phyloP scores from a whole-genome alignment of 64 coral and sea anemone species.

The Stichodactyla helianthus region DNA sequence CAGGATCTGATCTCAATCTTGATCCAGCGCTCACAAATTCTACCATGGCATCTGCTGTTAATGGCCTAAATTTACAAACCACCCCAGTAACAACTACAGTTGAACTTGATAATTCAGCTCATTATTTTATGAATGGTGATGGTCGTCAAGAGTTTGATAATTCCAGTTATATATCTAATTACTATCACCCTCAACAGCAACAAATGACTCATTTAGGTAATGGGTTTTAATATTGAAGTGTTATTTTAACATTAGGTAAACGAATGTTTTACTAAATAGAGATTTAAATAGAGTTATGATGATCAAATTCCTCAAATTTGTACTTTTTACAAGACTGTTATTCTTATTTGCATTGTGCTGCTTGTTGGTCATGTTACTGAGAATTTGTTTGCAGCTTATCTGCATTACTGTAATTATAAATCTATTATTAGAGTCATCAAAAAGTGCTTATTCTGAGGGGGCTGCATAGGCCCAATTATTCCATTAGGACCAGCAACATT shows the following conservation, averaged over 20 bases:
- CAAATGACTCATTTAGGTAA: slow-evolving; percentile 63
- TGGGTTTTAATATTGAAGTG: slow-evolving; percentile 63
- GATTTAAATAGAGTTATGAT: slow-evolving; percentile 11
- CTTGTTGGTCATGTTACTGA: not conserved
- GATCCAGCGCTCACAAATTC: slow-evolving; percentile 70
- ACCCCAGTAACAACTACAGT: slow-evolving; percentile 83
- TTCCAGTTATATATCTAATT: slow-evolving; percentile 50
- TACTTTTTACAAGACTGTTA: not conserved
- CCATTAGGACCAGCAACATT: not conserved
- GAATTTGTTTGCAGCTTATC: not conserved
- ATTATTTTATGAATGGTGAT: slow-evolving; percentile 83
- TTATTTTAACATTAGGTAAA: slow-evolving; percentile 13
- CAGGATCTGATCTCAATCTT: slow-evolving; percentile 72
- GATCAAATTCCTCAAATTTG: slow-evolving; percentile 3
- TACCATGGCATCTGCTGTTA: slow-evolving; percentile 52
- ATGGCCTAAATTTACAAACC: slow-evolving; percentile 34
- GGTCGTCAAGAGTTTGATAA: slow-evolving; percentile 64
- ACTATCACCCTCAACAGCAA: slow-evolving; percentile 68
- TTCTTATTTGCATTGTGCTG: not conserved
- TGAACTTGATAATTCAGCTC: slow-evolving; percentile 86
- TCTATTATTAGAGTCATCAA: not conserved
- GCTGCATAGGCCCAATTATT: not conserved
- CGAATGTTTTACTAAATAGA: slow-evolving; percentile 5
- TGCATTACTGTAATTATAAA: not conserved
- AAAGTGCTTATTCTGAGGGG: not conserved